phyloP scores from a whole-genome alignment of 2,113 vertebrate genomes.

The Paralichthys olivaceus region DNA sequence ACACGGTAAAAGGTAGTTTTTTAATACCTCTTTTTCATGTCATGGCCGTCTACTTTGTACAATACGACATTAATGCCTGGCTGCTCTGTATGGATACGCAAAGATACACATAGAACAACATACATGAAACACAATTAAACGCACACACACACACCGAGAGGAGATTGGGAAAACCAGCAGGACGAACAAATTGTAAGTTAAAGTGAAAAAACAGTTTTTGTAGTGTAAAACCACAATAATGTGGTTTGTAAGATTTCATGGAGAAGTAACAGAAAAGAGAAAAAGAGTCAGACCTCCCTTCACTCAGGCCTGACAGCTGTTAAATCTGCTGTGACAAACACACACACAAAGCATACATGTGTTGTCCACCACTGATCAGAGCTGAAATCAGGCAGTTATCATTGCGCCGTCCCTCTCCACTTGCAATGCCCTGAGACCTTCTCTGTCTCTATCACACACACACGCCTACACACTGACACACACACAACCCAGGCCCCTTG shows the following conservation, averaged over 20 bases:
- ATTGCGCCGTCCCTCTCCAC: slow-evolving; percentile 18
- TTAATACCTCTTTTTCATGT: slow-evolving; percentile 44
- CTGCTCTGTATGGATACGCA: slow-evolving; percentile 19
- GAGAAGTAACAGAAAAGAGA: slow-evolving; percentile 62
- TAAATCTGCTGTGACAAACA: slow-evolving; percentile 47
- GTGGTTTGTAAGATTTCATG: slow-evolving; percentile 54
- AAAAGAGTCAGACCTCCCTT: slow-evolving; percentile 27
- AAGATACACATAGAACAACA: slow-evolving; percentile 17
- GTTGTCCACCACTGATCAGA: slow-evolving; percentile 31
- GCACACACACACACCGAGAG: background rate
- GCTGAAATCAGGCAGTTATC: slow-evolving; percentile 65
- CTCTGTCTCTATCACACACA: slow-evolving; percentile 1
- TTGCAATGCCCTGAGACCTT: slow-evolving; percentile 46
- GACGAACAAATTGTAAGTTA: slow-evolving; percentile 38
- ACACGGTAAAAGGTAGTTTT: slow-evolving; percentile 33
- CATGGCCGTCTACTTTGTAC: slow-evolving; percentile 42
- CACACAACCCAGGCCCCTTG: slow-evolving; percentile 60
- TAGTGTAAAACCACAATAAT: slow-evolving; percentile 51
- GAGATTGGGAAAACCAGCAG: background rate
- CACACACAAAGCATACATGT: slow-evolving; percentile 22
- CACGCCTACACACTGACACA: slow-evolving; percentile 43
- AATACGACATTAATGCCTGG: slow-evolving; percentile 20
- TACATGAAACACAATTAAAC: slow-evolving; percentile 1
- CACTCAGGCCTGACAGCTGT: slow-evolving; percentile 30
- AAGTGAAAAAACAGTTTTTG: slow-evolving; percentile 45